phyloP scores from a whole-genome alignment of 2,113 vertebrate species.

The Elephantulus edwardii region DNA sequence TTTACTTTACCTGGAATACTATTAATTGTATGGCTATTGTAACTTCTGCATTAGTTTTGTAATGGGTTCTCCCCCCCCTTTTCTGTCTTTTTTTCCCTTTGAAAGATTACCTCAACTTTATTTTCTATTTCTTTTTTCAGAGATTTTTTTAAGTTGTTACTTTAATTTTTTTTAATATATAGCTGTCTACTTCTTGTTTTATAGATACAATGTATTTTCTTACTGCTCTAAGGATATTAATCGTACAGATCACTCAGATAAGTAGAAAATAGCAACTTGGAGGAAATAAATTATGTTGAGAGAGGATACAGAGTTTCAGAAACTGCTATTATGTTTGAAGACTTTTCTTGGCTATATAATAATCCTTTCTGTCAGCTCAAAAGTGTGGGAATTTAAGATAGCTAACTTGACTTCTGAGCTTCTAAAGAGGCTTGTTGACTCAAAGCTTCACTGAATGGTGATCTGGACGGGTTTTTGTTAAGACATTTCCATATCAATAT shows the following conservation, averaged over 20 bases:
- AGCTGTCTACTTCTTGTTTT: background rate
- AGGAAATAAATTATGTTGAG: background rate
- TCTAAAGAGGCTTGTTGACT: too few relatives aligned
- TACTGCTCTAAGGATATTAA: background rate
- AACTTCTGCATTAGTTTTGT: background rate
- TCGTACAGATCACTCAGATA: background rate
- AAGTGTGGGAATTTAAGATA: background rate
- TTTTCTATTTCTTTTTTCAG: background rate
- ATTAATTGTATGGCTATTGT: background rate
- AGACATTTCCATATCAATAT: too few relatives aligned
- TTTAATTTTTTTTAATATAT: background rate
- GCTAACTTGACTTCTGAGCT: background rate
- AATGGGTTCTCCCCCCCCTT: background rate
- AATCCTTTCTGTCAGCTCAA: background rate
- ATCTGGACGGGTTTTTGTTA: too few relatives aligned
- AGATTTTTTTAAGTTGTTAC: background rate
- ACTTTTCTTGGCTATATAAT: background rate
- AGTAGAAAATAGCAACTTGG: background rate
- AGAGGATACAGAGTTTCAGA: slow-evolving; percentile 12
- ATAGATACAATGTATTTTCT: background rate
- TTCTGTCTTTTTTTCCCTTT: background rate
- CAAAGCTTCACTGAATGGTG: too few relatives aligned
- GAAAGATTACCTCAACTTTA: slow-evolving; percentile 8
- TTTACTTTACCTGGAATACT: background rate
- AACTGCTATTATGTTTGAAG: background rate